Conservation (phyloP, 1,140 invertebrate genomes). For the Drosophila bocki region DNA sequence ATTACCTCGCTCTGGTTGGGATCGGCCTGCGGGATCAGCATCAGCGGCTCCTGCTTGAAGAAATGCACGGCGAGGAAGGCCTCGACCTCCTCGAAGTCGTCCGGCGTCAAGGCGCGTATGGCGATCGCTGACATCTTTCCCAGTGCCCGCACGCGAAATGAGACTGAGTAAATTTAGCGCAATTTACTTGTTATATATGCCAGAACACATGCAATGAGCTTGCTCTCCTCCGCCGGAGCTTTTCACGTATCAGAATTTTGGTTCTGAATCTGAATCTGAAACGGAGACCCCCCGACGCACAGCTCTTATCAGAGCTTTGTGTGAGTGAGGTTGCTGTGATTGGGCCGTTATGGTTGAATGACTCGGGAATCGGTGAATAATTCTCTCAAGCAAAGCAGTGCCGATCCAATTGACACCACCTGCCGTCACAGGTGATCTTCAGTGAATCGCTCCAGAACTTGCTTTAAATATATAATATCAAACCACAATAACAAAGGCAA, state of each 20-base stretch:
- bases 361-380: slow-evolving; percentile 5
- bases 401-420: slow-evolving; percentile 1
- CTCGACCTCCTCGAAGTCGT: slow-evolving; percentile 36
- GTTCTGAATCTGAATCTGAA: slow-evolving; percentile 8
- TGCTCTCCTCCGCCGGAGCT: slow-evolving; percentile 23
- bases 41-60: slow-evolving; percentile 59
- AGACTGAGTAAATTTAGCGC: slow-evolving; percentile 45
- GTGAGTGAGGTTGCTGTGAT: not conserved
- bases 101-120: slow-evolving; percentile 34
- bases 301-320: slow-evolving; percentile 28
- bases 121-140: slow-evolving; percentile 33
- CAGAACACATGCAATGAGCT: slow-evolving; percentile 21
- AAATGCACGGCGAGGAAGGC: slow-evolving; percentile 51
- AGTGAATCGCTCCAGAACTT: not conserved
- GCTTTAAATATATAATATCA: not conserved
- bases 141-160: slow-evolving; percentile 9
- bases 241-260: slow-evolving; percentile 20
- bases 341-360: slow-evolving; percentile 18
- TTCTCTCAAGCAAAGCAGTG: not conserved
- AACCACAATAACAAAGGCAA: not conserved
- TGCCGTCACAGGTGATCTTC: not conserved
- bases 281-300: slow-evolving; percentile 6
- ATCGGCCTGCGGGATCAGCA: slow-evolving; percentile 55
- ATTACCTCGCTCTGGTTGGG: slow-evolving; percentile 2
- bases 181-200: slow-evolving; percentile 44